Base-by-base conservation (phyloP, 1,140 invertebrate genomes). In the Meloidogyne hapla region DNA sequence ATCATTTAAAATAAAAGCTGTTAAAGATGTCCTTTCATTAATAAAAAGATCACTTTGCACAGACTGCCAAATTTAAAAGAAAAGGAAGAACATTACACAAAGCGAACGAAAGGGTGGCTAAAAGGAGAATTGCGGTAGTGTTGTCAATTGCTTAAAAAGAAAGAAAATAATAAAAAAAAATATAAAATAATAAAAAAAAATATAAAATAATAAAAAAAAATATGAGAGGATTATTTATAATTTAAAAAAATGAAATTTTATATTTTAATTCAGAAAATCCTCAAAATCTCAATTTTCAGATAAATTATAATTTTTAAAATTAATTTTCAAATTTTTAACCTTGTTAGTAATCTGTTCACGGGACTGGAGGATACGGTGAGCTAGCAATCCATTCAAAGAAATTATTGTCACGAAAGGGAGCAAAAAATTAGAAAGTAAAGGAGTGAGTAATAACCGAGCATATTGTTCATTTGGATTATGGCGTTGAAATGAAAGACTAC, bases 61-160 rank as follows among this genome's bases (percentile, higher is more conserved):
- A 85, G 69, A 86, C 84, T 8, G 80, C 80, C 42, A 85, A 70
- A 56, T 85, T 83, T 13, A 83, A 69, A 28, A 85, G 64, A 62
- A 85, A 85, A 6, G 84, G 83, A 15, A 87, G 71, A 64, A 82
- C 79, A 69, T 85, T 85, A 42, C 79, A 85, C 42, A 81, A 38
- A 12, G 82, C 85, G 69, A 85, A 85, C 15, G 84, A 42, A 26
- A 87, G 69, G 25, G 84, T 85, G 13, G 87, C 84, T 45, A 85
- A 75, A 6, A 85, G 61, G 1, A 85, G 73, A 83, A 85, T 86
- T 33, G 78, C 25, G 23, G 84, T 85, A 26, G 84, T 85, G 18
- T 75, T 81, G 48, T 69, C 74, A 80, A 80, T 80, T 85, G 83
- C 83, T 85, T 72, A 74, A 75, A 67, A 21, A 28, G n/a, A n/a